Evolutionary conservation across 2,113 vertebrate genomes (phyloP).

Genomic region (Corythoichthys intestinalis): DNA sequence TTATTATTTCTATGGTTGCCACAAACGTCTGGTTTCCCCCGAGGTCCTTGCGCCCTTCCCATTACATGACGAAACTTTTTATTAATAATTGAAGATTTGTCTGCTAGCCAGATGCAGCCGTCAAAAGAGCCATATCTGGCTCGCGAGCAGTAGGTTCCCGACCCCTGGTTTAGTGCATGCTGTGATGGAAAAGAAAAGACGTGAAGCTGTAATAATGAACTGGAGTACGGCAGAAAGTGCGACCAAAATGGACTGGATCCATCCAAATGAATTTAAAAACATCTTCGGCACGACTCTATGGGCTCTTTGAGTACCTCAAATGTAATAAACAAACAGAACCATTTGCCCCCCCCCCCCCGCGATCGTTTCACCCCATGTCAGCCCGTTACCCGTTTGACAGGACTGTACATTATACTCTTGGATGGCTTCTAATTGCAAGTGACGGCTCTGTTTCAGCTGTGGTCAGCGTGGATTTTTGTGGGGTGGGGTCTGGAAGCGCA

Average conservation of each 20-base stretch:
- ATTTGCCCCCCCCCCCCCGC: neutral
- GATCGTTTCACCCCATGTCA: neutral
- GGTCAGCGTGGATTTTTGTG: slow-evolving; percentile 71
- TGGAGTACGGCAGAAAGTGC: neutral
- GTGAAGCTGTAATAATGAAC: neutral
- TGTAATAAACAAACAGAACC: slow-evolving; percentile 1
- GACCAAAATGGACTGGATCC: neutral
- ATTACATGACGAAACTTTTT: no score
- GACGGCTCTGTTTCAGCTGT: slow-evolving; percentile 36
- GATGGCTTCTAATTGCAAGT: slow-evolving; percentile 56
- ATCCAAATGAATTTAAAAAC: slow-evolving; percentile 5
- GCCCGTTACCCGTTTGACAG: slow-evolving; percentile 32
- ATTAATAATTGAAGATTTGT: no score
- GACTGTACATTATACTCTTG: slow-evolving; percentile 56
- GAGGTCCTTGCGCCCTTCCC: no score
- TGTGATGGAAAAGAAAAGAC: neutral
- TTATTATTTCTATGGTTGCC: no score
- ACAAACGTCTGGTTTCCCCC: no score
- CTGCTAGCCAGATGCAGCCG: no score
- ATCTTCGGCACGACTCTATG: neutral
- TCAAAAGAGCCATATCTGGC: no score
- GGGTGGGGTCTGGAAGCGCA: slow-evolving; percentile 54
- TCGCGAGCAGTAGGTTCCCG: no score
- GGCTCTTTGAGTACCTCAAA: slow-evolving; percentile 12
- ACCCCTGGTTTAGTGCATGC: neutral